Evolutionary conservation across 2,888 invertebrate genomes (phyloP), one percentile per base, ranked within the genome.

Genomic region (Leptinotarsa haldemani): DNA sequence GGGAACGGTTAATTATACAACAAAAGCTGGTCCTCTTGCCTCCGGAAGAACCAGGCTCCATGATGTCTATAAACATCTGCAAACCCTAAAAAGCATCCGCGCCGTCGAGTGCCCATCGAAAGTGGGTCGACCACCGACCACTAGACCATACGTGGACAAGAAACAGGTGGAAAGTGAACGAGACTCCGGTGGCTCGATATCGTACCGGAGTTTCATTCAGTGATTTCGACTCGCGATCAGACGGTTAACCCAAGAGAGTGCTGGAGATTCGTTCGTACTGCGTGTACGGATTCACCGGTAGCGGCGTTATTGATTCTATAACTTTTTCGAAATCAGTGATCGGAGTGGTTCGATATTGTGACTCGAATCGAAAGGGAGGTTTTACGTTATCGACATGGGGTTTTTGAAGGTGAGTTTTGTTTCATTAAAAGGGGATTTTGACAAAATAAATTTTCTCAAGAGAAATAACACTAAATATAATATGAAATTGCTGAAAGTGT

Each of bases 111-210:
- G 3, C n/a, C 16, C 4, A 58, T 52, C 46, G 47, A 68, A 68
- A 46, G 68, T 81, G 79, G 81, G 81, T 79, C 80, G 79, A 68
- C 73, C 73, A 70, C n/a, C 80, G 79, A 70, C 77, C 61, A 63
- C 61, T 52, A 73, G 76, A 75, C 70, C 78, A 71, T 58, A 58
- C 58, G 61, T 61, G 40, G 61, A 40, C 16, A 15, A 16, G 40
- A 61, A 80, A 77, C 80, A 81, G 80, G 81, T 81, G 80, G 80
- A 81, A 81, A 81, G 81, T 80, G 74, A 75, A 72, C 70, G 71
- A 71, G 30, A 25, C 40, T 40, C 52, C 72, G 68, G 72, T 4
- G 40, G 52, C 63, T 67, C 66, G 30, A 40, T 18, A 67, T 53
- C 22, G 46, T 56, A 58, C 68, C 68, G 56, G 68, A 68, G 68